Evolutionary conservation across 2,888 invertebrate species (phyloP).

Genomic region (Peribatodes rhomboidaria): DNA sequence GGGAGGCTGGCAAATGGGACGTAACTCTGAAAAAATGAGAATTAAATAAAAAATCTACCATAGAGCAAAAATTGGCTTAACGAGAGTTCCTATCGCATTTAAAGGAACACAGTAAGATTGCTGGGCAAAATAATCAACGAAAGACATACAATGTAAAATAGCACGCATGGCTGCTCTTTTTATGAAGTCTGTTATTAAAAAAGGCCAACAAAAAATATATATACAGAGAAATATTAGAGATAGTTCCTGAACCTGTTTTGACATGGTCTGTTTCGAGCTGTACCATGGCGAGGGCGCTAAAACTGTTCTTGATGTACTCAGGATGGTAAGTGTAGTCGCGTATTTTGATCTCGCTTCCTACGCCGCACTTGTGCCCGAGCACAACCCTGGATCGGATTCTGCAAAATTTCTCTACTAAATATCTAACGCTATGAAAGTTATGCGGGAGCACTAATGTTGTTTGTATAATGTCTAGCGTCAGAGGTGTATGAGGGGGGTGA

Average conservation of each 20-base stretch:
- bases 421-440: too few relatives aligned
- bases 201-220: too few relatives aligned
- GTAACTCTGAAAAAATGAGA: conserved; percentile 43
- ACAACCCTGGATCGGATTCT: conserved; percentile 56
- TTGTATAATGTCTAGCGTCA: too few relatives aligned
- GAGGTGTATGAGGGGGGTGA: too few relatives aligned
- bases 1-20: conserved; percentile 49
- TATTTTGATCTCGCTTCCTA: conserved; percentile 45
- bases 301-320: conserved; percentile 50
- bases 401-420: conserved; percentile 17
- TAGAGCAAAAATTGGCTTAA: not conserved
- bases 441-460: too few relatives aligned
- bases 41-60: not conserved
- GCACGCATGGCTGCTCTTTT: too few relatives aligned
- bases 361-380: conserved; percentile 54
- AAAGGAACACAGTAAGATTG: too few relatives aligned
- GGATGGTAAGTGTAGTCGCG: conserved; percentile 61
- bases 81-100: too few relatives aligned
- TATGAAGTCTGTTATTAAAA: too few relatives aligned
- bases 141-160: too few relatives aligned
- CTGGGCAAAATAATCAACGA: too few relatives aligned
- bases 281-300: conserved; percentile 56
- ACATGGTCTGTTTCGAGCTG: conserved; percentile 52
- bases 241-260: conserved; percentile 32
- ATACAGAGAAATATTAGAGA: too few relatives aligned